A percentile compares a stretch with the other conserved stretches of the same genome.
phyloP scores from a whole-genome alignment of 2,888 invertebrate species.

The Phalera bucephala region DNA sequence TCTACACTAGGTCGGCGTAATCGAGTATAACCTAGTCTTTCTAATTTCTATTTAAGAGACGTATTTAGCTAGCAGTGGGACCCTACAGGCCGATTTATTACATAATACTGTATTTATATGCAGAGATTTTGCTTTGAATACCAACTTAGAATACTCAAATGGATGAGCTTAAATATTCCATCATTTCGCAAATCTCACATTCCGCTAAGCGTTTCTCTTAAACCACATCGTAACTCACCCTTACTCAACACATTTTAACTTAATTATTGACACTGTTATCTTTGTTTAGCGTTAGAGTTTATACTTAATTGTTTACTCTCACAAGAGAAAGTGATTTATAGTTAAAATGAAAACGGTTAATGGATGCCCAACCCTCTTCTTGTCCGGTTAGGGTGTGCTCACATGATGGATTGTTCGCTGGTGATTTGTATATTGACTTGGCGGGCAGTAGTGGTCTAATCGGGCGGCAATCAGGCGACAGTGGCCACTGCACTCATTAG shows the following conservation, averaged over 20 bases:
- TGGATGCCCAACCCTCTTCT: slow-evolving; percentile 14
- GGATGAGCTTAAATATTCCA: no score
- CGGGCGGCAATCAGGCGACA: slow-evolving; percentile 13
- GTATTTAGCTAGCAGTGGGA: no score
- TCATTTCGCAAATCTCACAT: no score
- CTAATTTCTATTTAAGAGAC: no score
- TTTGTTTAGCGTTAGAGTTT: slow-evolving; percentile 41
- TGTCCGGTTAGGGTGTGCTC: slow-evolving; percentile 1
- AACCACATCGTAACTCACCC: no score
- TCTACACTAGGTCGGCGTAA: no score
- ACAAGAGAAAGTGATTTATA: slow-evolving; percentile 30
- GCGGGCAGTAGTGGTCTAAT: slow-evolving; percentile 19
- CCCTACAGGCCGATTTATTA: no score
- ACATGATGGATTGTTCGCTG: slow-evolving; percentile 16
- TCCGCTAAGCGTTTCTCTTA: no score
- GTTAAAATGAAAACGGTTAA: slow-evolving; percentile 19
- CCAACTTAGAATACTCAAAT: no score
- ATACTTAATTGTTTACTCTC: slow-evolving; percentile 29
- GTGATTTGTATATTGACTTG: slow-evolving; percentile 16
- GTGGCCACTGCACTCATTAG: slow-evolving; percentile 26
- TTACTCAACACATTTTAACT: slow-evolving; percentile 54
- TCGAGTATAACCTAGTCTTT: no score
- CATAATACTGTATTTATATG: no score
- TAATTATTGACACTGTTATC: slow-evolving; percentile 50
- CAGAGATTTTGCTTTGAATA: no score